Conservation (phyloP, 2,113 vertebrate genomes). For the Sander vitreus region DNA sequence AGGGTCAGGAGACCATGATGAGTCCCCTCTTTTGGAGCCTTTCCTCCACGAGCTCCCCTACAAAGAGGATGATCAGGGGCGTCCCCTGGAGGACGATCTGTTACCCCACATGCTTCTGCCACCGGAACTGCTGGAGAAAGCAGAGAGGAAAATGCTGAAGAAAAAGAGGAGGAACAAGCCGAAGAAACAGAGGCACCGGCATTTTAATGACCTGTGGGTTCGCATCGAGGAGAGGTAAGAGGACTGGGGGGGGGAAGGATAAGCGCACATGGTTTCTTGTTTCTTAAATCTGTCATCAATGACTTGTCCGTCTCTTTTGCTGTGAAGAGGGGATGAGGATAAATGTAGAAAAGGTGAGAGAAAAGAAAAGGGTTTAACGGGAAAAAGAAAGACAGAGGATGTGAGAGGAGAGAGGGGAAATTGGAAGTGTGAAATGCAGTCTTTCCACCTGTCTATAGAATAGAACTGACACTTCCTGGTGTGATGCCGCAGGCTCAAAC, state of each 20-base stretch:
- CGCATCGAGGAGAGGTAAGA: conserved; percentile 88
- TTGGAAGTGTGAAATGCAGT: conserved; percentile 52
- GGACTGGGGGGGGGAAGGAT: not conserved
- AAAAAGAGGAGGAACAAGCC: conserved; percentile 85
- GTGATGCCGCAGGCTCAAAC: conserved; percentile 59
- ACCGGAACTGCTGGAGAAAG: conserved; percentile 79
- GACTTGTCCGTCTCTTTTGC: not conserved
- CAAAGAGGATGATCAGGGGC: conserved; percentile 73
- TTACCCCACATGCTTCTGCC: conserved; percentile 77
- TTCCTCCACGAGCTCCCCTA: conserved; percentile 78
- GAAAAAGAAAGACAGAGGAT: conserved; percentile 24
- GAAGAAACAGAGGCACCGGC: conserved; percentile 83
- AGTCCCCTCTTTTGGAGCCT: conserved; percentile 64
- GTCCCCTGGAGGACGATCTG: conserved; percentile 77
- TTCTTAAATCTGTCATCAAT: conserved; percentile 7
- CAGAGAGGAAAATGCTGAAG: conserved; percentile 85
- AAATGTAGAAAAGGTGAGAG: conserved; percentile 16
- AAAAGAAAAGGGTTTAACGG: conserved; percentile 4
- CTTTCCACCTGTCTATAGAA: conserved; percentile 46
- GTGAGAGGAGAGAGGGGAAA: conserved; percentile 40
- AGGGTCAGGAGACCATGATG: conserved; percentile 55
- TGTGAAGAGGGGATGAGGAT: not conserved
- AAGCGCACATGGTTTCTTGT: not conserved
- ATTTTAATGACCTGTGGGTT: conserved; percentile 91
- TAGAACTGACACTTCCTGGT: conserved; percentile 65